Evolutionary conservation across 1,140 invertebrate genomes (phyloP).

Genomic region (Pseudomyrmex concolor): DNA sequence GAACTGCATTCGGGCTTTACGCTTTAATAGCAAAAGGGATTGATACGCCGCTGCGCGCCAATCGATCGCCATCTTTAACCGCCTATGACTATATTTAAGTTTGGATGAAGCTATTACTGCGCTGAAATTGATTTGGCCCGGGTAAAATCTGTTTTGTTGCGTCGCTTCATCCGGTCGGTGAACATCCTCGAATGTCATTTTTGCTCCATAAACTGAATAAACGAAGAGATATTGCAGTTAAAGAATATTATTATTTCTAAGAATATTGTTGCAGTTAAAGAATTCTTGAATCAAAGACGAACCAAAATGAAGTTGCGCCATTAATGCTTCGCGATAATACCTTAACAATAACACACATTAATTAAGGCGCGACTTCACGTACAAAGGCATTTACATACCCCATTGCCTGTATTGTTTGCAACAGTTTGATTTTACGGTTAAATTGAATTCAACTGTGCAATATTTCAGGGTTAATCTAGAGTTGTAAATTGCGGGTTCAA

Average conservation of each 20-base stretch:
- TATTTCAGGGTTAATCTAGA: not conserved
- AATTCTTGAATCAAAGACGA: no score
- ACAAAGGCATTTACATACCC: no score
- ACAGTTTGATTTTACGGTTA: no score
- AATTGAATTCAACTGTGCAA: no score
- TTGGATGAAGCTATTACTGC: not conserved
- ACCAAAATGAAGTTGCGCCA: no score
- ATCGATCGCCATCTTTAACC: slow-evolving; percentile 14
- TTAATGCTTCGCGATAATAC: no score
- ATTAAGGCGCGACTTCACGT: no score
- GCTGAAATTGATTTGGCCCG: not conserved
- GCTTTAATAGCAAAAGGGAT: slow-evolving; percentile 46
- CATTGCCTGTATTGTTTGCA: no score
- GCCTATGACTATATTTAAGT: slow-evolving; percentile 22
- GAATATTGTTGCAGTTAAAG: no score
- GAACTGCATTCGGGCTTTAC: slow-evolving; percentile 26
- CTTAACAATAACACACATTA: no score
- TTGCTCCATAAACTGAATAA: not conserved
- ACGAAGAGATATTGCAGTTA: no score
- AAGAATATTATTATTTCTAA: no score
- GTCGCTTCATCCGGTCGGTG: not conserved
- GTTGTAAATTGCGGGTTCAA: slow-evolving; percentile 15
- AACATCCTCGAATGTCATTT: slow-evolving; percentile 1
- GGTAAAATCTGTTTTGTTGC: not conserved
- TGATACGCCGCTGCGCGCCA: slow-evolving; percentile 21